A percentile compares a stretch with the other conserved stretches of the same genome.
These are phyloP conservation scores for Rhabdornis inornatus DNA, from an alignment of 2,113 vertebrate species.

Conservation along the genomic window DNA sequence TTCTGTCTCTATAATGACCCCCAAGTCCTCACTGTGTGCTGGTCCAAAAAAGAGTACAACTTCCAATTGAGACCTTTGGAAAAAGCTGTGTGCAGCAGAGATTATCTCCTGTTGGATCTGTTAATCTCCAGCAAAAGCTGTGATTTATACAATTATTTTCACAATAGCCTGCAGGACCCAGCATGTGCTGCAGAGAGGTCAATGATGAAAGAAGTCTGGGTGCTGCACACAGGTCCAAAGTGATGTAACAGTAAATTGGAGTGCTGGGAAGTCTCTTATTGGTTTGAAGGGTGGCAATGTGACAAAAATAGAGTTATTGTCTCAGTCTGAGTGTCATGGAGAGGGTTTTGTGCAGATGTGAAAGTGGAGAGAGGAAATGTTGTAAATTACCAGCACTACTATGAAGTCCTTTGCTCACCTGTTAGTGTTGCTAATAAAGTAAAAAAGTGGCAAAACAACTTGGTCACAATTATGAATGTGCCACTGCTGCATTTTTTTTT, in stretches of 20 bases:
- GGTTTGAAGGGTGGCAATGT: background rate
- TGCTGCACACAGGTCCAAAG: background rate
- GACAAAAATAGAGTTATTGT: background rate
- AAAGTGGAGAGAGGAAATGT: background rate
- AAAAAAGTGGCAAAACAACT: background rate
- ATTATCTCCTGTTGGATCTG: background rate
- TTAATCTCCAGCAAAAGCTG: background rate
- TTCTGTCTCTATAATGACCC: background rate
- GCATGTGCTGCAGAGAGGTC: fast-evolving
- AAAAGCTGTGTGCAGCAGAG: background rate
- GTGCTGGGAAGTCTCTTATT: background rate
- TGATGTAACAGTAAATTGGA: background rate
- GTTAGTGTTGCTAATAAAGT: background rate
- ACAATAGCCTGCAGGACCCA: background rate
- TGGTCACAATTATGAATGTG: background rate
- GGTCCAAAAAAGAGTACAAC: background rate
- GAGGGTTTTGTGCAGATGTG: background rate
- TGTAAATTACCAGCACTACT: background rate
- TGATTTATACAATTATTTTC: background rate
- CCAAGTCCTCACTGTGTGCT: background rate
- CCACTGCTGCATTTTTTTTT: background rate
- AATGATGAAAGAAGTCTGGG: background rate
- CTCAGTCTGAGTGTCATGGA: background rate
- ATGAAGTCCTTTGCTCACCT: background rate
- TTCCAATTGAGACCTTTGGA: background rate